Conservation (phyloP, 2,113 vertebrate species). For the Solenodon paradoxus region DNA sequence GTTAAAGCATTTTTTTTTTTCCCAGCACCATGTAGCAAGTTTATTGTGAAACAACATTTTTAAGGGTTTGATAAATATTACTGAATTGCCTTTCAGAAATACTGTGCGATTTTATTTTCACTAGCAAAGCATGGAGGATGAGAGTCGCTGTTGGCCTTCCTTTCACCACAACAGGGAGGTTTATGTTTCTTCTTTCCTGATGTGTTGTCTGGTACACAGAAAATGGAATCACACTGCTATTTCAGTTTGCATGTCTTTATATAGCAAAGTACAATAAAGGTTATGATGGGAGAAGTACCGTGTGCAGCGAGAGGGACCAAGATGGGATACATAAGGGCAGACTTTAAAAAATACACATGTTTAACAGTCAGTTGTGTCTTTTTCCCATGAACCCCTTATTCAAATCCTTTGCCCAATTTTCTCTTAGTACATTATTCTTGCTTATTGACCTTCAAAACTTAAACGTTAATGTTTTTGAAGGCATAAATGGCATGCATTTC, state of each 20-base stretch:
- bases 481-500: background rate
- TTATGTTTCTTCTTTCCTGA: background rate
- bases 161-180: background rate
- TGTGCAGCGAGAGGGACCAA: background rate
- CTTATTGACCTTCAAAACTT: background rate
- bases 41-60: no score
- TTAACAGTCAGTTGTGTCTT: background rate
- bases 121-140: conserved; percentile 1
- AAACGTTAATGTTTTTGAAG: background rate
- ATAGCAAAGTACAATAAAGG: background rate
- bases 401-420: background rate
- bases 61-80: no score
- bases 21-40: no score
- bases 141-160: background rate
- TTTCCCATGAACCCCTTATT: background rate
- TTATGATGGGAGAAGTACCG: background rate
- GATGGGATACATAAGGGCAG: background rate
- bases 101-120: conserved; percentile 33
- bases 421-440: background rate
- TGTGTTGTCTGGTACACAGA: background rate
- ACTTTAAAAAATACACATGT: background rate
- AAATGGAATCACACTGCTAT: background rate
- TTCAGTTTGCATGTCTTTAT: conserved; percentile 4
- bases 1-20: no score
- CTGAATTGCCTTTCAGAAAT: no score